Percentiles rank a stretch among this genome's conserved stretches.
These are phyloP conservation scores for Probaryconus sp. DNA, from an alignment of 1,140 invertebrate genomes.

Conservation along the genomic window DNA sequence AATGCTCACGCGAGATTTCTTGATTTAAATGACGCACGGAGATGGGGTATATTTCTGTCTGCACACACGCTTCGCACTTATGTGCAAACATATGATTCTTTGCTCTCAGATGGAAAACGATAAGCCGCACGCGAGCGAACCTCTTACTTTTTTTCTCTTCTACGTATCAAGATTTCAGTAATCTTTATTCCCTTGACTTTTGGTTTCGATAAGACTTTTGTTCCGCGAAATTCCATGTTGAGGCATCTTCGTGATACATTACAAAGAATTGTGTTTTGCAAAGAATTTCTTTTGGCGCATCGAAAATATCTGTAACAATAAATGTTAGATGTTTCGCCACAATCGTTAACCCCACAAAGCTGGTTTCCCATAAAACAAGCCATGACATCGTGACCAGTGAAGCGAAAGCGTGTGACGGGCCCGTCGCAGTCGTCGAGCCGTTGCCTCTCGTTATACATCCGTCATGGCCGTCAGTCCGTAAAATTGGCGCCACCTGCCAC, in stretches of 20 bases:
- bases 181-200: no score
- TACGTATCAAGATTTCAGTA: no score
- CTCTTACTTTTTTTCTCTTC: neutral
- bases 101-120: slow-evolving; percentile 6
- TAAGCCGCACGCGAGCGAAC: slow-evolving; percentile 18
- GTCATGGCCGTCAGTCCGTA: slow-evolving; percentile 77
- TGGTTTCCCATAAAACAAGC: slow-evolving; percentile 64
- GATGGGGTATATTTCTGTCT: neutral
- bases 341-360: slow-evolving; percentile 19
- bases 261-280: no score
- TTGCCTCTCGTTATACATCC: slow-evolving; percentile 68
- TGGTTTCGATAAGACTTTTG: no score
- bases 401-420: slow-evolving; percentile 51
- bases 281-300: no score
- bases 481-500: slow-evolving; percentile 79
- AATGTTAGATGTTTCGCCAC: neutral
- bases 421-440: slow-evolving; percentile 17
- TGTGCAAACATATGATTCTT: neutral
- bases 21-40: slow-evolving; percentile 47
- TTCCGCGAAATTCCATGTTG: no score
- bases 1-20: slow-evolving; percentile 46
- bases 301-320: slow-evolving; percentile 27
- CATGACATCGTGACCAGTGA: slow-evolving; percentile 63
- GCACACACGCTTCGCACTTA: neutral
- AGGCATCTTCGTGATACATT: no score